Conservation (phyloP, 1,140 invertebrate species). For the Zeugodacus cucurbitae region DNA sequence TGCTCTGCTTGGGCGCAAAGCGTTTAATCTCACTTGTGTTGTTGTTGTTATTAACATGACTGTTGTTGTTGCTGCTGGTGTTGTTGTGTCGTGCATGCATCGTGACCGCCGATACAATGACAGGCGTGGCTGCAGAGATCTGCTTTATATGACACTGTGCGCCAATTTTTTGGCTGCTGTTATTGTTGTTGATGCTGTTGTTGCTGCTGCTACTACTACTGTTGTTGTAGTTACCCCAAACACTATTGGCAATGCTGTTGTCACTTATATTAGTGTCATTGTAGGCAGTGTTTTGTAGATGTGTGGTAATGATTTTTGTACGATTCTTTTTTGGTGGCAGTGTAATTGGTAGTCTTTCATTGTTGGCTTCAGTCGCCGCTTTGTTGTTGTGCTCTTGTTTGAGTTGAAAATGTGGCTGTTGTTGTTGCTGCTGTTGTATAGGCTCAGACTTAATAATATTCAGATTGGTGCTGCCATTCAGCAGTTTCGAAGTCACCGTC, state of each 20-base stretch:
- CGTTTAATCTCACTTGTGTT: neutral
- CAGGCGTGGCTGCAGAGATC: slow-evolving; percentile 42
- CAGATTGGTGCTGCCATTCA: slow-evolving; percentile 1
- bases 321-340: slow-evolving; percentile 63
- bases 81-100: neutral
- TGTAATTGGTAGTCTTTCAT: slow-evolving; percentile 51
- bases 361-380: slow-evolving; percentile 12
- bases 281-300: neutral
- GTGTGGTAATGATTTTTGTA: slow-evolving; percentile 49
- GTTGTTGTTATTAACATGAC: slow-evolving; percentile 42
- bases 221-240: neutral
- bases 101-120: slow-evolving; percentile 41
- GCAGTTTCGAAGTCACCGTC: neutral
- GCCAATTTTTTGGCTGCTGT: neutral
- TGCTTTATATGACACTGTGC: slow-evolving; percentile 26
- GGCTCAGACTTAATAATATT: neutral
- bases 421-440: neutral
- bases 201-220: neutral
- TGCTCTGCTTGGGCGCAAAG: neutral
- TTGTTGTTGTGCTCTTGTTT: neutral
- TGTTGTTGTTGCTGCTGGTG: neutral
- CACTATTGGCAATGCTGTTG: neutral
- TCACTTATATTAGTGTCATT: neutral
- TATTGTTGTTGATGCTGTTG: neutral
- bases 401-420: neutral